Evolutionary conservation across 2,797 vertebrate genomes (phyloP).

Genomic region (Peromyscus eremicus): DNA sequence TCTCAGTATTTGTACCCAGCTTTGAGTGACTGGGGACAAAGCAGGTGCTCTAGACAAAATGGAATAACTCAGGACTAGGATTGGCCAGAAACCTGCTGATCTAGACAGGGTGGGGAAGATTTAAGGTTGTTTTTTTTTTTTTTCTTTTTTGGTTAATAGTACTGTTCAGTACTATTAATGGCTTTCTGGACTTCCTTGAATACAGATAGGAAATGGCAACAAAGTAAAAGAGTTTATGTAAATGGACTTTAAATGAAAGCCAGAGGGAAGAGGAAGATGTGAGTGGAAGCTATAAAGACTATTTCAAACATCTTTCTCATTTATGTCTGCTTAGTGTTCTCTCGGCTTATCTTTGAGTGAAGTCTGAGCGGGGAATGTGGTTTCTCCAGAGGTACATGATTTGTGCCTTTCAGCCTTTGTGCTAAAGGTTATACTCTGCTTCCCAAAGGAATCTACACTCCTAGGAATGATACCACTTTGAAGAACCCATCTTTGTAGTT

Average conservation of each 20-base stretch:
- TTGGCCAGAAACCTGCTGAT: neutral
- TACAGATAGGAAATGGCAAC: neutral
- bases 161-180: neutral
- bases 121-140: neutral
- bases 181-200: neutral
- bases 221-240: constrained; percentile 13
- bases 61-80: neutral
- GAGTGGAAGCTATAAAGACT: neutral
- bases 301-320: neutral
- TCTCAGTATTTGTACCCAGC: neutral
- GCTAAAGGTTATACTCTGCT: neutral
- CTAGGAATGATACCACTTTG: neutral
- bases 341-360: neutral
- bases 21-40: neutral
- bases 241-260: neutral
- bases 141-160: constrained; percentile 19
- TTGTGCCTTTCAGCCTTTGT: neutral
- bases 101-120: neutral
- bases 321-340: neutral
- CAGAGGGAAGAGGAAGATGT: neutral
- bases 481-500: neutral
- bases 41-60: neutral
- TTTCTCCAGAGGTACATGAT: neutral
- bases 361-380: neutral
- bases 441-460: neutral